phyloP scores from a whole-genome alignment of 2,113 vertebrate genomes.

The Aplodontia rufa region DNA sequence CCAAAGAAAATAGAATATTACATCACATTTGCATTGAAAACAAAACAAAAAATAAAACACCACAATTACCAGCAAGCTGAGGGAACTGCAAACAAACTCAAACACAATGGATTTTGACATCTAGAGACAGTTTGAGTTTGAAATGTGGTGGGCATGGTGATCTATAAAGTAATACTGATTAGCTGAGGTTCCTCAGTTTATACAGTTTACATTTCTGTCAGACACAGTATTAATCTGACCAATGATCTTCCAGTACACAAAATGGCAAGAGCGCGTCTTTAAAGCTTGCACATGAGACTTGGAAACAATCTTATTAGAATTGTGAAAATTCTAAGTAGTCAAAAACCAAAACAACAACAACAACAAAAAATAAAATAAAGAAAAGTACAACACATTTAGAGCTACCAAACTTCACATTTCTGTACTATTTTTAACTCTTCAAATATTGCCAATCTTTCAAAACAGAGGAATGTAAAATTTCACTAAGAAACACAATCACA shows the following conservation, averaged over 20 bases:
- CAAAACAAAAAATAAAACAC: slow-evolving; percentile 80
- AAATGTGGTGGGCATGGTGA: slow-evolving; percentile 87
- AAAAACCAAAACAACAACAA: slow-evolving; percentile 81
- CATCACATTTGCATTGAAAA: slow-evolving; percentile 89
- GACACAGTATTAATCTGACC: slow-evolving; percentile 83
- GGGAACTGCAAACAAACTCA: slow-evolving; percentile 86
- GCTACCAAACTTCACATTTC: slow-evolving; percentile 95
- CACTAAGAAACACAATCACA: slow-evolving; percentile 86
- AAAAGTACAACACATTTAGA: slow-evolving; percentile 91
- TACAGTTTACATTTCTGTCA: slow-evolving; percentile 87
- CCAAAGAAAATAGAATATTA: slow-evolving; percentile 92
- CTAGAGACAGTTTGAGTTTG: slow-evolving; percentile 86
- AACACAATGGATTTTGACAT: slow-evolving; percentile 83
- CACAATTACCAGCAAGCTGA: slow-evolving; percentile 89
- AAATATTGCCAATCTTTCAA: slow-evolving; percentile 89
- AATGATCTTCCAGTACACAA: slow-evolving; percentile 90
- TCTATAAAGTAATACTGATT: slow-evolving; percentile 93
- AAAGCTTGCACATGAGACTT: slow-evolving; percentile 90
- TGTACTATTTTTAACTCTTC: slow-evolving; percentile 91
- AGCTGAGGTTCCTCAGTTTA: slow-evolving; percentile 91
- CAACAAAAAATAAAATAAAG: slow-evolving; percentile 76
- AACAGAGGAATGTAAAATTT: slow-evolving; percentile 90
- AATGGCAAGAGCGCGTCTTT: slow-evolving; percentile 92
- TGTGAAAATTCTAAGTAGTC: slow-evolving; percentile 85
- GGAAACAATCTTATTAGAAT: slow-evolving; percentile 85